Evolutionary conservation across 2,888 invertebrate genomes (phyloP), one percentile per base, ranked within the genome.

Genomic region (Sphecodes monilicornis): DNA sequence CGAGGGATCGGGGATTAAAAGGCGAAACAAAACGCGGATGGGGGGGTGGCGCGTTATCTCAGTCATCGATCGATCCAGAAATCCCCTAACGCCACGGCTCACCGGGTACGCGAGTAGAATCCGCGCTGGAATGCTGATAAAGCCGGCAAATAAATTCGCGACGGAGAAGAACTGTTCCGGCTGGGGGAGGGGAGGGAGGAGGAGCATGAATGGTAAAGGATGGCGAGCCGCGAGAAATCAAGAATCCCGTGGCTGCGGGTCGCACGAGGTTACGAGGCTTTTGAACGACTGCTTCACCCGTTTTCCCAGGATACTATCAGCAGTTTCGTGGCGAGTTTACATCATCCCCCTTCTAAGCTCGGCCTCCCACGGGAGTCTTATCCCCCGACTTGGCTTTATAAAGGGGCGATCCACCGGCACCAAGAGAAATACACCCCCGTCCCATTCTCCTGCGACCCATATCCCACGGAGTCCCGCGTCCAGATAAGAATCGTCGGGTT

Each of bases 251-350:
- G 68, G 71, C 46, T 16, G 29, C 26, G 60, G 36, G 32, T 50
- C 76, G 50, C 76, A 80, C 69, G 60, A 60, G 81, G 83, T 82
- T 82, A 73, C 84, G 76, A 82, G 73, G 80, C 77, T 74, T 82
- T 82, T 76, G 86, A 88, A 86, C 83, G 80, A 90, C 86, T 72
- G 76, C 76, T 78, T 76, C 85, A 83, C 76, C 80, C 73, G 86
- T 85, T 89, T 91, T 89, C 90, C 88, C 90, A 87, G 88, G 86
- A 88, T 82, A 88, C 89, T 90, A 90, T 91, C 90, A 89, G 91
- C 91, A 92, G 91, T 91, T 92, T 89, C 91, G 90, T 76, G 87
- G 86, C 77, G 89, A 90, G 91, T 91, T n/a, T n/a, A 90, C 91
- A 92, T 91, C 91, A 92, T 92, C 88, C 91, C 91, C 83, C 76